These are phyloP conservation scores for Toxonevra muliebris DNA, from an alignment of 2,888 invertebrate species.

Conservation along the genomic window DNA sequence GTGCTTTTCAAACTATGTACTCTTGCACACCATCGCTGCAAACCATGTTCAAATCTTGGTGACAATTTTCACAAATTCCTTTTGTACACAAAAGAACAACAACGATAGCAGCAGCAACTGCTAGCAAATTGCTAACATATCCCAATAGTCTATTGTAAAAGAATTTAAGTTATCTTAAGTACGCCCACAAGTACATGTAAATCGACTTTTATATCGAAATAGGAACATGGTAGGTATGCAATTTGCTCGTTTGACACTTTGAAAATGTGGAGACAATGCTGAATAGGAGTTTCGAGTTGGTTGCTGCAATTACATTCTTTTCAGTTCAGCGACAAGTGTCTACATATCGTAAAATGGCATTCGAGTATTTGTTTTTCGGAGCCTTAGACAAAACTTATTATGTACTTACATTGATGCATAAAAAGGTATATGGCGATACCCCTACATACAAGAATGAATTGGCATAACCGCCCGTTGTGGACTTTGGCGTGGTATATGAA, in stretches of 20 bases:
- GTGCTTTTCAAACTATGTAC: too few species aligned
- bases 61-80: constrained; percentile 60
- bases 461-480: too few species aligned
- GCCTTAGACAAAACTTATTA: too few species aligned
- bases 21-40: too few species aligned
- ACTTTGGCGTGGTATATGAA: too few species aligned
- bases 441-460: too few species aligned
- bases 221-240: constrained; percentile 61
- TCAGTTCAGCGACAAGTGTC: too few species aligned
- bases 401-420: too few species aligned
- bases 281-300: constrained; percentile 27
- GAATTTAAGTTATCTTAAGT: constrained; percentile 61
- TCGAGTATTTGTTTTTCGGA: too few species aligned
- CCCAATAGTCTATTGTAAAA: constrained; percentile 34
- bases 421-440: too few species aligned
- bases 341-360: too few species aligned
- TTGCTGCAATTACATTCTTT: not conserved
- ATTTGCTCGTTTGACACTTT: constrained; percentile 63
- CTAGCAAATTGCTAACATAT: constrained; percentile 44
- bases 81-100: not conserved
- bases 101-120: constrained; percentile 18
- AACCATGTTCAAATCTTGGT: constrained; percentile 46
- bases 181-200: constrained; percentile 63
- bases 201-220: constrained; percentile 56
- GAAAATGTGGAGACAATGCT: constrained; percentile 54